phyloP scores from a whole-genome alignment of 2,888 invertebrate genomes.

The Idaea aversata region DNA sequence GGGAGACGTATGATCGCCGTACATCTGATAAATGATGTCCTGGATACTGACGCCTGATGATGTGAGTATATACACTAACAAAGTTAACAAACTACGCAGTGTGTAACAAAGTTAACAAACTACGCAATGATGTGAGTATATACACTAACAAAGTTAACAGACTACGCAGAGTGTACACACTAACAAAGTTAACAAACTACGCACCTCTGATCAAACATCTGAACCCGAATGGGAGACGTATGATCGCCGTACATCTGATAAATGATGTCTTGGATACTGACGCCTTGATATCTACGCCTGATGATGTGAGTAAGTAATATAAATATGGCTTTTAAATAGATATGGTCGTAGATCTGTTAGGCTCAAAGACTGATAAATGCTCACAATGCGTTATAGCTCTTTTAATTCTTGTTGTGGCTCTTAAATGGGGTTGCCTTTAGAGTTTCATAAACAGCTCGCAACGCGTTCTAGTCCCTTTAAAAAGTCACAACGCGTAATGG shows the following conservation, averaged over 20 bases:
- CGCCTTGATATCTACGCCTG: conserved; percentile 91
- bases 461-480: too few species aligned
- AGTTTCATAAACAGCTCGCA: too few species aligned
- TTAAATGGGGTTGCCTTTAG: too few species aligned
- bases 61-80: conserved; percentile 84
- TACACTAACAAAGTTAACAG: conserved; percentile 89
- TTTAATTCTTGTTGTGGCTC: too few species aligned
- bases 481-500: too few species aligned
- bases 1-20: conserved; percentile 92
- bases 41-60: conserved; percentile 97
- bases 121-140: conserved; percentile 88
- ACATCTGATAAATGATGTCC: conserved; percentile 92
- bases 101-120: conserved; percentile 90
- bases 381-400: too few species aligned
- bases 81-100: conserved; percentile 93
- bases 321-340: too few species aligned
- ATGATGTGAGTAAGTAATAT: conserved; percentile 88
- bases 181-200: conserved; percentile 93
- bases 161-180: conserved; percentile 91
- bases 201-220: conserved; percentile 91
- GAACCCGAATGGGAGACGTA: conserved; percentile 92
- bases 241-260: conserved; percentile 93
- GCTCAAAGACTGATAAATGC: too few species aligned
- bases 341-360: too few species aligned
- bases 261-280: conserved; percentile 95